Evolutionary conservation across 2,797 vertebrate species (phyloP), one percentile per base, ranked within the genome.

Genomic region (Typhlichthys eigenmanni): DNA sequence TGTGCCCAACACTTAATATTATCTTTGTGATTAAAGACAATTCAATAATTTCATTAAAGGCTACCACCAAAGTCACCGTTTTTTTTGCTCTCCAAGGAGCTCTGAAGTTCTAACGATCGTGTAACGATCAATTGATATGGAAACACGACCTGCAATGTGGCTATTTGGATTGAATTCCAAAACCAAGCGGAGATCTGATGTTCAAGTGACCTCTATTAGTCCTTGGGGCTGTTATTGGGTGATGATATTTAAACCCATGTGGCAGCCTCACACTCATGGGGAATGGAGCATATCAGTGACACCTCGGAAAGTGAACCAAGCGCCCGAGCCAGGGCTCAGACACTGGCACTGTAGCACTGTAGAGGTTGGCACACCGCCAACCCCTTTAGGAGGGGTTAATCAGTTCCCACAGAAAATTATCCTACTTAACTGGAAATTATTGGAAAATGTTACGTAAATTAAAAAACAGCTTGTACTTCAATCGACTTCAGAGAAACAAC

Each of bases 141-240:
- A 85, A 76, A 81, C 84, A 85, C 79, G 72, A 76, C 69, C 71
- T 16, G 47, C 50, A 49, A 71, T 66, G 71, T 57, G 68, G 78
- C 69, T 46, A 13, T 86, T 87, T 84, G 80, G 83, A 85, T 88
- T 82, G 71, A 83, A 79, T 89, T 91, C 87, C 89, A 82, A 87
- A 87, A 85, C 47, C 38, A 43, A 51, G 69, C 83, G 81, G 79
- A 85, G 86, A 89, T 85, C 84, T 87, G 80, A 87, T 89, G 84
- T 85, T 76, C 73, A 64, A 72, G 68, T 83, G 87, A 85, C 84
- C 75, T 54, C 78, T 63, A 66, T 72, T 76, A 79, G 87, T 86
- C 87, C 87, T 84, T 82, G 66, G 72, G 76, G 58, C 66, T 66
- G 68, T 64, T 67, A 55, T 58, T 72, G 83, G 65, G 60, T 5